These are phyloP conservation scores for Fringilla coelebs DNA, from an alignment of 2,797 vertebrate genomes.

Conservation along the genomic window DNA sequence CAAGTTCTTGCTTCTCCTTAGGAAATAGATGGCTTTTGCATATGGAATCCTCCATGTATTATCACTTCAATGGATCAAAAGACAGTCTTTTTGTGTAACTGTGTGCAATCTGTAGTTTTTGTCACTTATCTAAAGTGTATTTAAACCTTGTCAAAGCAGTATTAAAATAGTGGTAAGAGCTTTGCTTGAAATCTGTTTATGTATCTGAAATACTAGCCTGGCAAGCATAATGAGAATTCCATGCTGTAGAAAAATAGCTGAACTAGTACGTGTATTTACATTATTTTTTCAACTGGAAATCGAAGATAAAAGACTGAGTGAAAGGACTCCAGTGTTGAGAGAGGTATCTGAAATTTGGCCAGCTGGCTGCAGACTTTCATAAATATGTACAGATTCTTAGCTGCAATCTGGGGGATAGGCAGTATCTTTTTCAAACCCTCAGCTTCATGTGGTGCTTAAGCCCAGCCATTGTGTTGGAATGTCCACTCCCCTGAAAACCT, in stretches of 20 bases:
- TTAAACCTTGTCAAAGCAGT: conserved; percentile 28
- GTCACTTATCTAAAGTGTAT: conserved; percentile 8
- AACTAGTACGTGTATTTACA: neutral
- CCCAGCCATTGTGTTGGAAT: neutral
- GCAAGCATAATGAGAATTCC: neutral
- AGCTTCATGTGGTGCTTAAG: neutral
- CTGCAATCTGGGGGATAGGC: neutral
- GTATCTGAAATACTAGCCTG: conserved; percentile 8
- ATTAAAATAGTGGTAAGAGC: conserved; percentile 17
- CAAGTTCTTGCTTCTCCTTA: neutral
- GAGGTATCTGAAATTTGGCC: neutral
- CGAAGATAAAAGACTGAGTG: neutral
- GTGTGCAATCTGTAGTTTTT: neutral
- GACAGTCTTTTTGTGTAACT: neutral
- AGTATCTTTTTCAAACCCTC: neutral
- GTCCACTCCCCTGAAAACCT: neutral
- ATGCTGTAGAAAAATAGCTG: neutral
- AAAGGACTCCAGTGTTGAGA: neutral
- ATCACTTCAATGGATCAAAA: conserved; percentile 13
- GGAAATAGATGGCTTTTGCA: neutral
- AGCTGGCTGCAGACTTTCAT: neutral
- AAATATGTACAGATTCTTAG: neutral
- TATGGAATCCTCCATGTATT: neutral
- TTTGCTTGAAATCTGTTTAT: conserved; percentile 29
- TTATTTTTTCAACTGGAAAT: conserved; percentile 20